phyloP scores from a whole-genome alignment of 1,140 invertebrate species.

The Eurosta solidaginis region DNA sequence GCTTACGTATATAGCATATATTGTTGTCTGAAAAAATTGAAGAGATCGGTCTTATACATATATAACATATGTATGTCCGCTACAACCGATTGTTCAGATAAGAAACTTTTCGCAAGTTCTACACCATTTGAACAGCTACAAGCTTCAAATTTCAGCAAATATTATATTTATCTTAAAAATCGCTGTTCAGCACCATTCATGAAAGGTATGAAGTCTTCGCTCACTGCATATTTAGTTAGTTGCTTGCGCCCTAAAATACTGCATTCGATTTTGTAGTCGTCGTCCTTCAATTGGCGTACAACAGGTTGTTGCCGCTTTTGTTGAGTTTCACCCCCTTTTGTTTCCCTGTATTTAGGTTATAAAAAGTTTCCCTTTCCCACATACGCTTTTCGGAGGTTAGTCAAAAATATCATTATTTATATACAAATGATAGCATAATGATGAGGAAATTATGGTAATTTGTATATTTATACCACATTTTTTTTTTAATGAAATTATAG shows the following conservation, averaged over 20 bases:
- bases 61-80: no score
- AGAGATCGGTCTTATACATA: no score
- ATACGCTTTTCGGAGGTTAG: neutral
- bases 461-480: neutral
- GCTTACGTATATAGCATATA: no score
- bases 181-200: neutral
- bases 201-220: no score
- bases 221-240: slow-evolving; percentile 12
- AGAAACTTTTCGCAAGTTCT: no score
- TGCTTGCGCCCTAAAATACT: neutral
- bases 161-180: no score
- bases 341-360: neutral
- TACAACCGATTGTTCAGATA: no score
- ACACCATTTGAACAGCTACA: no score
- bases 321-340: no score
- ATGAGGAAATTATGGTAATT: slow-evolving; percentile 18
- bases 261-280: slow-evolving; percentile 12
- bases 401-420: slow-evolving; percentile 3
- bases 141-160: no score
- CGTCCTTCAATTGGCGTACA: neutral
- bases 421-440: slow-evolving; percentile 16
- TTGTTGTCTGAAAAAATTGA: no score
- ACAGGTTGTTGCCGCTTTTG: neutral
- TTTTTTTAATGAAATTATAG: slow-evolving; percentile 1
- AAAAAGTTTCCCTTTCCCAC: neutral